These are phyloP conservation scores for Chinchilla lanigera DNA, from an alignment of 2,113 vertebrate species.

Conservation along the genomic window DNA sequence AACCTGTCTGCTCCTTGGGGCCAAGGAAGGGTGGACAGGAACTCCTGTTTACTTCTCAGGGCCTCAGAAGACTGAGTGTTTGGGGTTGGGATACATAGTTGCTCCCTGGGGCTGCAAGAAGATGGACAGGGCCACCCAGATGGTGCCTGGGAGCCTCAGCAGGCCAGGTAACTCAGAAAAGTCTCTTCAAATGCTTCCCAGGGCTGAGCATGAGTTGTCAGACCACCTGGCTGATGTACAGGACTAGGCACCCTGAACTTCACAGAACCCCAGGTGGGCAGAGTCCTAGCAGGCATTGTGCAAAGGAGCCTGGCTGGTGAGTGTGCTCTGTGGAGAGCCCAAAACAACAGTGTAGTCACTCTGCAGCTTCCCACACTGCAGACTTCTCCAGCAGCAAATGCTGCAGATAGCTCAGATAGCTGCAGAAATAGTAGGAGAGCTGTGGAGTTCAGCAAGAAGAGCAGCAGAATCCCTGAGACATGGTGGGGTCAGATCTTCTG, in stretches of 20 bases:
- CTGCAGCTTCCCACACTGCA: background rate
- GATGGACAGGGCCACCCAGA: no score
- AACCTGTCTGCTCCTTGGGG: background rate
- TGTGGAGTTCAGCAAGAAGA: accelerated
- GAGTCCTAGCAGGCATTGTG: background rate
- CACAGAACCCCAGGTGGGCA: background rate
- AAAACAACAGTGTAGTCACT: background rate
- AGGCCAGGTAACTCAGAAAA: background rate
- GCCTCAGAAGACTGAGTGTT: background rate
- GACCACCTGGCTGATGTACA: background rate
- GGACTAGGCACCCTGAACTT: background rate
- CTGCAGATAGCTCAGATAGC: no score
- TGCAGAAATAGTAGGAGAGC: background rate
- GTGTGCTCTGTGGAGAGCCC: background rate
- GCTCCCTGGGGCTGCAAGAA: background rate
- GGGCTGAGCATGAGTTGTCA: no score
- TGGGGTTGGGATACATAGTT: background rate
- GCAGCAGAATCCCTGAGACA: background rate
- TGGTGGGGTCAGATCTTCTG: background rate
- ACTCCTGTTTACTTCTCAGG: background rate
- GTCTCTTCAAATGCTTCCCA: background rate
- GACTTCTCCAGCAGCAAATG: background rate
- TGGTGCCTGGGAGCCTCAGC: background rate
- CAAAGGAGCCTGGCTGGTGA: background rate
- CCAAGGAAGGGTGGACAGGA: no score